Evolutionary conservation across 1,140 invertebrate genomes (phyloP).

Genomic region (Calosoma granatense): DNA sequence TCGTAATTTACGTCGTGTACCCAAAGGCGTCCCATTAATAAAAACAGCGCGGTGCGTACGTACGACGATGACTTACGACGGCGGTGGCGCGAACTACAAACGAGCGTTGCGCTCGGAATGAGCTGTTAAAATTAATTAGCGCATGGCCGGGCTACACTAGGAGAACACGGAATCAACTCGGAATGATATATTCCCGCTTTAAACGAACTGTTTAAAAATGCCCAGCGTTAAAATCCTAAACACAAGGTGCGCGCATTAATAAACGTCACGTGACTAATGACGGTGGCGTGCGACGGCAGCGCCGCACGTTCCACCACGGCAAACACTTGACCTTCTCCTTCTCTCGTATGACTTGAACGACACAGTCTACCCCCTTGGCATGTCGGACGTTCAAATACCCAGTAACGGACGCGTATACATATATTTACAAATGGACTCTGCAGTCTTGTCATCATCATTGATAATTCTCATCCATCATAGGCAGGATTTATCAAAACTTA

Average conservation of each 20-base stretch:
- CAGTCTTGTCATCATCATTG: no score
- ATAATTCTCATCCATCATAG: no score
- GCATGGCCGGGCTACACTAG: neutral
- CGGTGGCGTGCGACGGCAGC: neutral
- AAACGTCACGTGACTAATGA: conserved; percentile 3
- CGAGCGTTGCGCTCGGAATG: neutral
- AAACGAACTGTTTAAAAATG: conserved; percentile 8
- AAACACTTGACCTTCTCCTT: no score
- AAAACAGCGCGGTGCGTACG: neutral
- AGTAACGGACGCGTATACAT: no score
- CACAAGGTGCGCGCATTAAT: neutral
- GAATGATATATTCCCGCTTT: neutral
- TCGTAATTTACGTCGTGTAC: neutral
- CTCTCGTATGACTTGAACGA: no score
- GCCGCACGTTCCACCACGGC: no score
- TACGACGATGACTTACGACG: conserved; percentile 6
- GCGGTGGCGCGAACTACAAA: conserved; percentile 5
- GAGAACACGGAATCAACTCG: neutral
- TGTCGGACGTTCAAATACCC: no score
- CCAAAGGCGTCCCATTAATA: conserved; percentile 1
- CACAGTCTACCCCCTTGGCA: no score
- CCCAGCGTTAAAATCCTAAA: conserved; percentile 4
- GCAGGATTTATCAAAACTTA: no score
- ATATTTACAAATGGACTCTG: no score
- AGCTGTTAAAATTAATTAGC: conserved; percentile 9